Percentiles rank a stretch among this genome's conserved stretches.
Conservation (phyloP, 2,888 invertebrate genomes). For the Oligia strigilis region DNA sequence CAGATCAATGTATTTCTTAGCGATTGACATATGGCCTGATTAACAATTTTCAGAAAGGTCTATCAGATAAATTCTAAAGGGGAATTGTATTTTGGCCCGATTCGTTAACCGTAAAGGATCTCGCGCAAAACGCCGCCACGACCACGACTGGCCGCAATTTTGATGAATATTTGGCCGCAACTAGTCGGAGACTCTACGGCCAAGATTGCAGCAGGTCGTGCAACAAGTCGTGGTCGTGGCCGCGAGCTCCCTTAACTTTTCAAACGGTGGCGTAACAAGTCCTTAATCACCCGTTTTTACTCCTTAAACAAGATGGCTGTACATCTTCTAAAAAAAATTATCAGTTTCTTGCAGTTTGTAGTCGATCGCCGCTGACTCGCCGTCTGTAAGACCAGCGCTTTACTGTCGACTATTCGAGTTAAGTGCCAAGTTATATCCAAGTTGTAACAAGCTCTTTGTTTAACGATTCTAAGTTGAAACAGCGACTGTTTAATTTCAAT, state of each 20-base stretch:
- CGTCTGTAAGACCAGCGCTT: conserved; percentile 30
- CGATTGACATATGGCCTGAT: neutral
- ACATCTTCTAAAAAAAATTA: neutral
- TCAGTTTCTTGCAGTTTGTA: neutral
- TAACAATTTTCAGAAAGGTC: neutral
- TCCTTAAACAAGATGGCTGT: neutral
- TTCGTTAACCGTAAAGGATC: neutral
- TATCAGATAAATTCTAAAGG: neutral
- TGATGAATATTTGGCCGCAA: neutral
- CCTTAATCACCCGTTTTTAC: neutral
- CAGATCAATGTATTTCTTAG: neutral
- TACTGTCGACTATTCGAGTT: conserved; percentile 53
- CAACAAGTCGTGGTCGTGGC: neutral
- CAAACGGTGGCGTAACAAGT: neutral
- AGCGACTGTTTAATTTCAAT: conserved; percentile 75
- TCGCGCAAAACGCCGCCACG: no score
- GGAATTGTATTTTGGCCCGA: neutral
- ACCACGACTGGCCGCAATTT: neutral
- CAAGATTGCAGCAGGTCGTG: neutral
- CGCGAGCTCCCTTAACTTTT: neutral
- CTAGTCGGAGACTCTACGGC: neutral
- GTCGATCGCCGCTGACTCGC: conserved; percentile 13
- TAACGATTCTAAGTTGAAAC: conserved; percentile 70
- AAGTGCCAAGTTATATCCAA: conserved; percentile 69
- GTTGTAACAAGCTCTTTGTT: conserved; percentile 71